Evolutionary conservation across 2,888 invertebrate species (phyloP).

Genomic region (Idaea straminata): DNA sequence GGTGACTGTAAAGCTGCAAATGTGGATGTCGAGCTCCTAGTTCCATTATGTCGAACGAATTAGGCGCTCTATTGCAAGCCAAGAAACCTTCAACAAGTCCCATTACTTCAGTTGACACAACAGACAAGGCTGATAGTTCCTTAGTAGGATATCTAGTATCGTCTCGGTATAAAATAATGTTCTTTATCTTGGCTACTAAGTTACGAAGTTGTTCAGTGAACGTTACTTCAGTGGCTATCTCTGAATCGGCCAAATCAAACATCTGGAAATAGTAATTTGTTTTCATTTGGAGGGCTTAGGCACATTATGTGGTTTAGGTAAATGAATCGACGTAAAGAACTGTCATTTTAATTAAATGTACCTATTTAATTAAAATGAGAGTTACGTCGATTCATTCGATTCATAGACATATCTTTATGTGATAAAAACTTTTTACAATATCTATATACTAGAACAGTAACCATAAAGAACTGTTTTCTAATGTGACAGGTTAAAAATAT

Average conservation of each 20-base stretch:
- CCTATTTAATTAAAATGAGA: no score
- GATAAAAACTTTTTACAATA: background rate
- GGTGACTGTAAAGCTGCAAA: slow-evolving; percentile 70
- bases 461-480: background rate
- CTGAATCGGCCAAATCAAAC: slow-evolving; percentile 83
- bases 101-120: slow-evolving; percentile 81
- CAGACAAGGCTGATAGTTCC: slow-evolving; percentile 78
- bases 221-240: slow-evolving; percentile 83
- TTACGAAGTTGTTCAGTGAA: slow-evolving; percentile 84
- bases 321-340: no score
- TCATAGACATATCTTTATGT: background rate
- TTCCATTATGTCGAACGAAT: slow-evolving; percentile 73
- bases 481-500: background rate
- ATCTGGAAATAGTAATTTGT: slow-evolving; percentile 79
- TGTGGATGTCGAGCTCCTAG: slow-evolving; percentile 69
- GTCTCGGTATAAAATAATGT: slow-evolving; percentile 68
- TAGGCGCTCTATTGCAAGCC: slow-evolving; percentile 69
- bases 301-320: no score
- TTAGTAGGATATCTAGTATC: slow-evolving; percentile 72
- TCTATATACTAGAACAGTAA: background rate
- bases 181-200: slow-evolving; percentile 73
- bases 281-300: no score
- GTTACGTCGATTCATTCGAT: no score
- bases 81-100: slow-evolving; percentile 82
- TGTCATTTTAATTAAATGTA: no score